Evolutionary conservation across 2,888 invertebrate species (phyloP).

Genomic region (Agrotis segetum): DNA sequence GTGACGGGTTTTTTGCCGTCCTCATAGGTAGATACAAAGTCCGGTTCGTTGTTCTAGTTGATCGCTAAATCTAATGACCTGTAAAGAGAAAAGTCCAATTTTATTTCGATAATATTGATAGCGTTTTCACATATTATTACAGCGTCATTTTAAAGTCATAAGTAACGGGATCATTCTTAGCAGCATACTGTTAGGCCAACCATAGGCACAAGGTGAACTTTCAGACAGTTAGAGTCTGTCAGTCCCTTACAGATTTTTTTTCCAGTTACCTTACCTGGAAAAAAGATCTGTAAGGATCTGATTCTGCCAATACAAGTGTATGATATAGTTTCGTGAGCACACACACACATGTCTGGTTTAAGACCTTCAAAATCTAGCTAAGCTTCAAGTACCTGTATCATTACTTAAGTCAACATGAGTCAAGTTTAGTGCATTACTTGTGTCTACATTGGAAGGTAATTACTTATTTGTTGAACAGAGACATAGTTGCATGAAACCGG

Average conservation of each 20-base stretch:
- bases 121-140: not conserved
- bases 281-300: not conserved
- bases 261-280: too few species aligned
- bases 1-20: not conserved
- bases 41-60: not conserved
- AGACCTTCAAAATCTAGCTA: not conserved
- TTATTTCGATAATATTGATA: not conserved
- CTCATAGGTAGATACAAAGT: not conserved
- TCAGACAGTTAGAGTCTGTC: too few species aligned
- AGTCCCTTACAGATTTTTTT: too few species aligned
- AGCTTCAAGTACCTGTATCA: constrained; percentile 1
- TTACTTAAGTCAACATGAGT: constrained; percentile 13
- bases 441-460: constrained; percentile 6
- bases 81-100: constrained; percentile 6
- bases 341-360: not conserved
- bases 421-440: constrained; percentile 9
- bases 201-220: too few species aligned
- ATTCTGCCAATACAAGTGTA: too few species aligned
- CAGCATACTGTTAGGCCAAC: too few species aligned
- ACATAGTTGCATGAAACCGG: constrained; percentile 24
- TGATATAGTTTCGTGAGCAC: not conserved
- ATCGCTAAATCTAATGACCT: constrained; percentile 12
- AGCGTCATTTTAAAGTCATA: not conserved
- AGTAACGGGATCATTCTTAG: not conserved
- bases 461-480: constrained; percentile 13